Evolutionary conservation across 2,113 vertebrate species (phyloP).

Genomic region (Sinocyclocheilus rhinocerous): DNA sequence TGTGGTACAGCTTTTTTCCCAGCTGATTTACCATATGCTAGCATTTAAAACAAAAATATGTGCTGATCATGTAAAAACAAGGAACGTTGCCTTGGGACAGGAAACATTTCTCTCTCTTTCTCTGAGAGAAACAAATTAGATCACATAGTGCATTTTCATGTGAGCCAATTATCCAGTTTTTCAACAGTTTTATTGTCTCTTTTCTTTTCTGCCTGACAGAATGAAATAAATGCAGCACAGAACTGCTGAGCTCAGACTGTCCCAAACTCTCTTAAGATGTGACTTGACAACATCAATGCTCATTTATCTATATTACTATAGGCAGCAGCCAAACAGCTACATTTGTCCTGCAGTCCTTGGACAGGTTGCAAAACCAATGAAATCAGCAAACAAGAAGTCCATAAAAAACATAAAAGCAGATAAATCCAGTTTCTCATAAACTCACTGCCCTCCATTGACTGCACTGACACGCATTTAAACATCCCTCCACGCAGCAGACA

Average conservation of each 20-base stretch:
- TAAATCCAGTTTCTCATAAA: neutral
- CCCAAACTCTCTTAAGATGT: constrained; percentile 22
- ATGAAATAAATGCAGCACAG: constrained; percentile 30
- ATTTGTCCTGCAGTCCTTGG: constrained; percentile 15
- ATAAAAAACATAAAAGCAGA: constrained; percentile 6
- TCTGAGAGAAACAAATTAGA: constrained; percentile 17
- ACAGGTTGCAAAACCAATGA: constrained; percentile 17
- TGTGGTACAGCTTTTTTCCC: neutral
- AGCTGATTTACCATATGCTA: constrained; percentile 10
- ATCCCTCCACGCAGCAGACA: neutral
- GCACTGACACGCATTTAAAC: neutral
- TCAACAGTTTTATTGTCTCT: neutral
- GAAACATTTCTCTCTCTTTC: neutral
- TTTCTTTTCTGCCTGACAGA: constrained; percentile 15
- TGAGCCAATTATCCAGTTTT: constrained; percentile 12
- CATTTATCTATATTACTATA: constrained; percentile 38
- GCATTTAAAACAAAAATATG: constrained; percentile 19
- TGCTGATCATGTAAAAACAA: constrained; percentile 35
- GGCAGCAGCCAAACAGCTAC: constrained; percentile 23
- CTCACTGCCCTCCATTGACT: neutral
- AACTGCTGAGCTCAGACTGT: constrained; percentile 31
- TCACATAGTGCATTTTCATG: constrained; percentile 4
- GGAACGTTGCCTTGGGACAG: neutral
- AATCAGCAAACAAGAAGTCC: constrained; percentile 20
- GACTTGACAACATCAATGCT: constrained; percentile 33